Evolutionary conservation across 2,797 vertebrate genomes (phyloP).

Genomic region (Selene dorsalis): DNA sequence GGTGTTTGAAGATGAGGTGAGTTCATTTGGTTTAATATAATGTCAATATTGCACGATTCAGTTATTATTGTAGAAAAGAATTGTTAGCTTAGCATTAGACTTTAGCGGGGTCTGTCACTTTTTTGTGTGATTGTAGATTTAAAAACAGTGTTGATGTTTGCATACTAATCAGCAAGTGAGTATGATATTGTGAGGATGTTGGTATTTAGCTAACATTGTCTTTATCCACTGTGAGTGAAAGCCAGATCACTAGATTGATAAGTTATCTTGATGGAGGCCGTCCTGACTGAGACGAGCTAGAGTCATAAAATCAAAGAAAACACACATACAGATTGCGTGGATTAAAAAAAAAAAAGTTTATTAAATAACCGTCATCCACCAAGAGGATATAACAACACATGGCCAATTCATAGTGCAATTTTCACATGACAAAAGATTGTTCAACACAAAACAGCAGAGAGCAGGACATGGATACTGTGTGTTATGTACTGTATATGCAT

Average conservation of each 20-base stretch:
- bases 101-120: too few species aligned
- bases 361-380: conserved; percentile 61
- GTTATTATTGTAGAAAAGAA: too few species aligned
- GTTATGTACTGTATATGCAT: not conserved
- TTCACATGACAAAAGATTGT: conserved; percentile 56
- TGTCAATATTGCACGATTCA: too few species aligned
- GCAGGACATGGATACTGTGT: not conserved
- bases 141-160: too few species aligned
- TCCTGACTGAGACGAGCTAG: not conserved
- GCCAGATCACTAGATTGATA: not conserved
- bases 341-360: conserved; percentile 59
- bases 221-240: too few species aligned
- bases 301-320: conserved; percentile 6
- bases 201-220: not conserved
- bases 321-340: conserved; percentile 11
- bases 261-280: not conserved
- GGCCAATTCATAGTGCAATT: conserved; percentile 57
- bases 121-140: too few species aligned
- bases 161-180: not conserved
- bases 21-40: too few species aligned
- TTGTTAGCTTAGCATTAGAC: too few species aligned
- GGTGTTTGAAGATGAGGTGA: too few species aligned
- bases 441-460: conserved; percentile 54
- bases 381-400: conserved; percentile 60
- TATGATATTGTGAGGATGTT: not conserved